Evolutionary conservation across 1,140 invertebrate genomes (phyloP).

Genomic region (Uloborus diversus): DNA sequence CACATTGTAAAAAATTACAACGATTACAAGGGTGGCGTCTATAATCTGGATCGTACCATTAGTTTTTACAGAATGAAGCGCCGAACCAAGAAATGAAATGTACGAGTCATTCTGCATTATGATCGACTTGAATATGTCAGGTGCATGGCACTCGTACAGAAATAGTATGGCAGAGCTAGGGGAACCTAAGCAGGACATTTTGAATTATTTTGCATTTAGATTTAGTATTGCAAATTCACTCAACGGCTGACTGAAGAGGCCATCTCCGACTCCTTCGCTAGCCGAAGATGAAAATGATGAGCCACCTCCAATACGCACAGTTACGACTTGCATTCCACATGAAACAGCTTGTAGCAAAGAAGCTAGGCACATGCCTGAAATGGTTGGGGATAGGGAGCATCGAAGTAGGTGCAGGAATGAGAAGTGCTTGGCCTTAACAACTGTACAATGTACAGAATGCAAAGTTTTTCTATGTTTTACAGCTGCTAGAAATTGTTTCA

Average conservation of each 20-base stretch:
- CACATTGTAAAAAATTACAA: conserved; percentile 58
- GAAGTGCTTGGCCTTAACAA: background rate
- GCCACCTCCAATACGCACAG: background rate
- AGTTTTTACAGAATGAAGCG: conserved; percentile 51
- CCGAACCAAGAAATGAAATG: conserved; percentile 58
- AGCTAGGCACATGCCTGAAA: background rate
- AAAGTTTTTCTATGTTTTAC: background rate
- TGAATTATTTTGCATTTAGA: background rate
- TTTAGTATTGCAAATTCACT: background rate
- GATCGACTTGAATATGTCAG: conserved; percentile 54
- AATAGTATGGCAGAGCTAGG: background rate
- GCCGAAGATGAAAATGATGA: background rate
- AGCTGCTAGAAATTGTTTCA: background rate
- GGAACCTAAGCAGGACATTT: background rate
- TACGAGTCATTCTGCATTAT: conserved; percentile 58
- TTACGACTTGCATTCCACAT: background rate
- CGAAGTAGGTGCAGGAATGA: background rate
- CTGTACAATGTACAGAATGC: background rate
- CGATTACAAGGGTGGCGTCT: conserved; percentile 59
- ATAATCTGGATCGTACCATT: conserved; percentile 55
- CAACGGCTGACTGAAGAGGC: background rate
- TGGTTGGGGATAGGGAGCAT: background rate
- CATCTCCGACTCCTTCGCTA: background rate
- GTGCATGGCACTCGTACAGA: conserved; percentile 58
- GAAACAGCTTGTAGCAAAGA: background rate